Base-by-base conservation (phyloP, 2,888 invertebrate genomes). In the Aradus depressus region DNA sequence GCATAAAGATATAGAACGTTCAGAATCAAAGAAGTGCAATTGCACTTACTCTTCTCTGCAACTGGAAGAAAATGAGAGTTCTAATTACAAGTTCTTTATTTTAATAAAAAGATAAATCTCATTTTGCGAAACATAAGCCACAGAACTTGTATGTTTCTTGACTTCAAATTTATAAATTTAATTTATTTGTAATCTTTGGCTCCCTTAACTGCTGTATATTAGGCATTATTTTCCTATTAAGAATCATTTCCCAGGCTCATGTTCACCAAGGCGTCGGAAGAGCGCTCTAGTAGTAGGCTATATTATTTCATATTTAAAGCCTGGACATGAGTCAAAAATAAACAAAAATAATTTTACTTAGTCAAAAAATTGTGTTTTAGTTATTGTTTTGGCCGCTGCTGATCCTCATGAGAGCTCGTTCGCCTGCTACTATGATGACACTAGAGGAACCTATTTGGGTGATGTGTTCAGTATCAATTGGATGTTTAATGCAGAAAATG, bases 381-480 rank as follows among this genome's bases (percentile, higher is more conserved):
- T 77, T 42, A 76, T 72, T 64, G 77, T 73, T 3, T 71, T 76
- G 37, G 75, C 77, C 8, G 77, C 78, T 25, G 70, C 78, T 16
- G 75, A 75, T 61, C 63, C 70, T 1, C 61, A 68, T n/a, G 76
- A 78, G 62, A 72, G 72, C 6, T 76, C 76, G 0, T 77, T 71
- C 62, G 77, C 76, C 38, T 75, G 75, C 54, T 78, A 75, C 62
- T 75, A 64, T 60, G 75, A 76, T 60, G 65, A 69, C 1, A 50
- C 62, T 10, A 61, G 68, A n/a, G 54, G 63, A 19, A 73, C 74
- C 2, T 75, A 72, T 62, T 67, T 78, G 4, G 77, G 77, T 8
- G 77, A 78, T 64, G 68, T 74, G 3, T 78, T 76, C 65, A 75
- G 74, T 58, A 73, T 77, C 16, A 73, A 68, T 50, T 79, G 77